phyloP scores from a whole-genome alignment of 2,888 invertebrate species.

The Junonia oenone region DNA sequence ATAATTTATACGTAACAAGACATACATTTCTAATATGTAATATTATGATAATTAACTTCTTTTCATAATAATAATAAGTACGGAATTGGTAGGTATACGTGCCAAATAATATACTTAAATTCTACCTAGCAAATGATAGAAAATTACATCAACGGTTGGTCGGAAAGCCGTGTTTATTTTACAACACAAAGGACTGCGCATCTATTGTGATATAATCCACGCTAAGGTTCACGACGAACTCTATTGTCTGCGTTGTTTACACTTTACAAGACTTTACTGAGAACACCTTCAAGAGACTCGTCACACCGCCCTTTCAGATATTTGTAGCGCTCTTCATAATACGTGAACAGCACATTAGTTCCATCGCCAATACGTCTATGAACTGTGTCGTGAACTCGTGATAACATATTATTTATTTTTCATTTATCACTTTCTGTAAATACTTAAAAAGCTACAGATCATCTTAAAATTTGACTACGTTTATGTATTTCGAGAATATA shows the following conservation, averaged over 20 bases:
- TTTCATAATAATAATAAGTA: no score
- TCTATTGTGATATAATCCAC: constrained; percentile 15
- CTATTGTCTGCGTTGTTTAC: constrained; percentile 51
- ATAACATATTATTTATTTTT: not conserved
- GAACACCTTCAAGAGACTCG: constrained; percentile 21
- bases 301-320: not conserved
- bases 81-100: no score
- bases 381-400: not conserved
- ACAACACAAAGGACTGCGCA: constrained; percentile 28
- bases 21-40: no score
- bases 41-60: no score
- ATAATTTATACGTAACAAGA: no score
- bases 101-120: not conserved
- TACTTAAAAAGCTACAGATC: no score
- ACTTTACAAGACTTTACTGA: not conserved
- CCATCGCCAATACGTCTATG: not conserved
- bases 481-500: no score
- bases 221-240: constrained; percentile 11
- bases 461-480: no score
- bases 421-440: not conserved
- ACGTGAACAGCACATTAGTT: not conserved
- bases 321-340: not conserved
- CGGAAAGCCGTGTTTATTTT: constrained; percentile 27
- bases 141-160: not conserved
- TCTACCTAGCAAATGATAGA: not conserved